Conservation (phyloP, 2,888 invertebrate species). For the Hartigia nigra region DNA sequence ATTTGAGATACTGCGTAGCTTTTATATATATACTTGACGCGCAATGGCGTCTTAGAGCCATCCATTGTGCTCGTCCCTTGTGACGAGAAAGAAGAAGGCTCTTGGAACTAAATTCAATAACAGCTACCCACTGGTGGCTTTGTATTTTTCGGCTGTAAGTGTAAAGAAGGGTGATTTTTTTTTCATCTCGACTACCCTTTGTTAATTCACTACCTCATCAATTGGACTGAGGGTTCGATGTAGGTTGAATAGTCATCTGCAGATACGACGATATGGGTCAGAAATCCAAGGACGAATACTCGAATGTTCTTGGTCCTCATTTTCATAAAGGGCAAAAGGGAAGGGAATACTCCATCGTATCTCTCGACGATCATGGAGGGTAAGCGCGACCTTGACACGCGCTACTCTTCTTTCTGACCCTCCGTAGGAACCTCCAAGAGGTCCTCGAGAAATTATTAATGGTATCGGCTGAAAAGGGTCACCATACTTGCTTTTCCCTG, state of each 20-base stretch:
- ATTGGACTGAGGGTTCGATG: not conserved
- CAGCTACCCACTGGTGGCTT: not conserved
- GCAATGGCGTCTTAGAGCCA: not conserved
- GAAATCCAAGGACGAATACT: not conserved
- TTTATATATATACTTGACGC: not conserved
- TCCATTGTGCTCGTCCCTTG: not conserved
- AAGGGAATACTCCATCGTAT: not conserved
- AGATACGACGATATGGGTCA: not conserved
- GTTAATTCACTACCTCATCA: not conserved
- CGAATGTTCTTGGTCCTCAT: not conserved
- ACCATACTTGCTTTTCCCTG: not conserved
- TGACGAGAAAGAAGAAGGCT: not conserved
- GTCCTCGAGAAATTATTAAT: conserved; percentile 17
- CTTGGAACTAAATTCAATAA: not conserved
- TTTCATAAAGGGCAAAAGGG: not conserved
- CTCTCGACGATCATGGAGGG: not conserved
- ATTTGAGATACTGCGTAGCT: not conserved
- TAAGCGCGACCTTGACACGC: conserved; percentile 20
- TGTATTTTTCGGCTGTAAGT: not conserved
- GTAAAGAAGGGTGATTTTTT: not conserved
- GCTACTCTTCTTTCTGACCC: conserved; percentile 8
- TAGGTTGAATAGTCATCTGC: not conserved
- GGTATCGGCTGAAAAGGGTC: not conserved
- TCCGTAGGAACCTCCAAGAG: not conserved
- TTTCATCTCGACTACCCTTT: not conserved